These are phyloP conservation scores for Sphenopsis melanotis DNA, from an alignment of 2,797 vertebrate species.

Conservation along the genomic window DNA sequence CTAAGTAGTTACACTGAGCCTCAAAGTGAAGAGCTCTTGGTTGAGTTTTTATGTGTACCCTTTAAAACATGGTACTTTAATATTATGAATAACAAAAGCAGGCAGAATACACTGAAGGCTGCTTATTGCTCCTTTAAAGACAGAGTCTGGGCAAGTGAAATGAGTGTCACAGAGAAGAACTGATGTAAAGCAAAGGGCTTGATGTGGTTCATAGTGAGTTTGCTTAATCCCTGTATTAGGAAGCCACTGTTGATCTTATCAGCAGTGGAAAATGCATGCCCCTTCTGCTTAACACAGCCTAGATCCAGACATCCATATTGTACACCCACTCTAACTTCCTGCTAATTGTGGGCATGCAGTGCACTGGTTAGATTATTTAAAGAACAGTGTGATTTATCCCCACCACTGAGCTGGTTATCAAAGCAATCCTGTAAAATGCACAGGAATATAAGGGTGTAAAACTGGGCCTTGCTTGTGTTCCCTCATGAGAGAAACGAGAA, in stretches of 20 bases:
- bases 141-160: neutral
- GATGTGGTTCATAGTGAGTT: neutral
- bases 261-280: neutral
- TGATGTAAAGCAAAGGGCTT: neutral
- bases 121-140: neutral
- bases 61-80: neutral
- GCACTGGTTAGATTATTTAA: neutral
- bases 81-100: neutral
- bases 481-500: neutral
- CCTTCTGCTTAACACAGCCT: neutral
- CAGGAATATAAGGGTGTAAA: neutral
- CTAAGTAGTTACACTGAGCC: neutral
- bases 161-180: neutral
- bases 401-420: neutral
- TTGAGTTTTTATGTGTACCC: neutral
- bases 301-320: constrained; percentile 52
- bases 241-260: constrained; percentile 28
- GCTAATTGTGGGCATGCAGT: neutral
- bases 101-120: neutral
- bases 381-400: neutral
- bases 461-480: neutral
- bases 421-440: neutral
- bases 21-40: neutral
- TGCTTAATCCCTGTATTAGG: constrained; percentile 17
- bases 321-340: constrained; percentile 51